phyloP scores from a whole-genome alignment of 2,113 vertebrate genomes.

The Amazona guildingii region DNA sequence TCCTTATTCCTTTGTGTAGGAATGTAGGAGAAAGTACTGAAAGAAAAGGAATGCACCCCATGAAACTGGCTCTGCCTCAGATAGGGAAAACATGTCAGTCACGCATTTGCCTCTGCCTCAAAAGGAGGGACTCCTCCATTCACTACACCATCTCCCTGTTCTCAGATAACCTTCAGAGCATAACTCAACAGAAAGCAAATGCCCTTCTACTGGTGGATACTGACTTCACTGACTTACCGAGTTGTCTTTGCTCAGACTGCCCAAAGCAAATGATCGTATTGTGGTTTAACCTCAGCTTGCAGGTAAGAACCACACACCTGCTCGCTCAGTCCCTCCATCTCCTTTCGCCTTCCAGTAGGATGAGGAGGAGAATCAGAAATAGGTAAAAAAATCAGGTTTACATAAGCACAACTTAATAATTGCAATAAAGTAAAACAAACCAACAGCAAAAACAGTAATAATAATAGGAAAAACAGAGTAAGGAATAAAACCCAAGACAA shows the following conservation, averaged over 20 bases:
- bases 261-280: neutral
- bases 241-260: neutral
- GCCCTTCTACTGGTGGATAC: neutral
- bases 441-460: neutral
- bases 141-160: accelerated
- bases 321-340: neutral
- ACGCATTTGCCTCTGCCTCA: neutral
- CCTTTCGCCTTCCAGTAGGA: neutral
- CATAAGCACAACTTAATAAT: neutral
- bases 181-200: accelerated
- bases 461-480: neutral
- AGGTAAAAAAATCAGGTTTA: neutral
- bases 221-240: neutral
- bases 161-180: neutral
- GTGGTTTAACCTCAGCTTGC: neutral
- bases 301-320: neutral
- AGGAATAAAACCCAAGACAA: neutral
- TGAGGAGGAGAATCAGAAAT: neutral
- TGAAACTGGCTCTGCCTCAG: neutral
- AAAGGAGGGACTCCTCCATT: neutral
- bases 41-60: neutral
- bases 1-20: neutral
- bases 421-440: neutral
- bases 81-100: neutral
- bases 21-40: neutral